Base-by-base conservation (phyloP, 2,888 invertebrate genomes). In the Agriopis marginaria region DNA sequence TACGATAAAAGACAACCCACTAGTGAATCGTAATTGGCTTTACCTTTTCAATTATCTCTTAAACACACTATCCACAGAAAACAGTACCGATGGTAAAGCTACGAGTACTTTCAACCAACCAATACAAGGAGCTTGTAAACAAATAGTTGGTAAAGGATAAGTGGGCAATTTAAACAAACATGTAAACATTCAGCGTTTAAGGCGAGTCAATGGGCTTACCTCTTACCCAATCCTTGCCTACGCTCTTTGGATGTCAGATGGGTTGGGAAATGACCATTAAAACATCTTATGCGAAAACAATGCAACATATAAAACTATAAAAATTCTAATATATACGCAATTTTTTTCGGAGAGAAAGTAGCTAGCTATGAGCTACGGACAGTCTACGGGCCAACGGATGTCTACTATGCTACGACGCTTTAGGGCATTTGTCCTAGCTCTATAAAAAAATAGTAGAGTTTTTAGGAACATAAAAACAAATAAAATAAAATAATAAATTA, bases 121-220 rank as follows among this genome's bases (percentile, higher is more conserved):
- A 78, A 79, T 79, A 79, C 79, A 79, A 79, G 80, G 78, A 82
- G 78, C 77, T 79, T 73, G 78, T 79, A 79, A 79, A 83, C 76
- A 82, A 76, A 76, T 50, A 69, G 68, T 62, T 68, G 70, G 72
- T 73, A 77, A 80, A 85, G 79, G 80, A 82, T 81, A 89, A 85
- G 84, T 87, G 82, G 86, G 82, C 84, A 89, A 87, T 88, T 86
- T 84, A 80, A 80, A 78, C 60, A 79, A 74, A 78, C 82, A 79
- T 83, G 89, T 85, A 89, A 88, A 89, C 88, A 82, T 78, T 71
- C 74, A 63, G 72, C 87, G 64, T 80, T 83, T 89, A 89, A 81
- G 90, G 92, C 60, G 63, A 83, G 81, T 81, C 87, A 84, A 87
- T 88, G 87, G 75, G 89, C 66, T 69, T 60, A 11, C 40, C 47